A percentile compares a stretch with the other conserved stretches of the same genome.
Evolutionary conservation across 2,888 invertebrate genomes (phyloP).

Genomic region (Ormyrus nitidulus): DNA sequence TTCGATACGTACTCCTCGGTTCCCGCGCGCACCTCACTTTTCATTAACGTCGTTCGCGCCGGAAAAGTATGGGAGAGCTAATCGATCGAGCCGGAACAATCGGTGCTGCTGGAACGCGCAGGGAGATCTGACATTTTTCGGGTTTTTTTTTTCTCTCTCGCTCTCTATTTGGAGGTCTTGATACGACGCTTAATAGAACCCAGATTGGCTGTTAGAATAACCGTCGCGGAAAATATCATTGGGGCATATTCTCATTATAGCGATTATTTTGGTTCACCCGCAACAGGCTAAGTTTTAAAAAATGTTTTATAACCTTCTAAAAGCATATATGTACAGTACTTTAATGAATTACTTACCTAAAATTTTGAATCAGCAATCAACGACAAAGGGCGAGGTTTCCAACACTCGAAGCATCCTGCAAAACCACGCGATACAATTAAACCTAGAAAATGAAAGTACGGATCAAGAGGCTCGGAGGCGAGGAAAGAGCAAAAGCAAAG

Average conservation of each 20-base stretch:
- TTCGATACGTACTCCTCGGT: too few species aligned
- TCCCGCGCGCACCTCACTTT: neutral
- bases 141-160: too few species aligned
- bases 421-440: conserved; percentile 4
- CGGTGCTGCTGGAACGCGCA: neutral
- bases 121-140: neutral
- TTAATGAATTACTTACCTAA: neutral
- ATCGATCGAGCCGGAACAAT: neutral
- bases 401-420: neutral
- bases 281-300: too few species aligned
- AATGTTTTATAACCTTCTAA: too few species aligned
- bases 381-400: conserved; percentile 2
- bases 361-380: conserved; percentile 5
- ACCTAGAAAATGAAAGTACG: conserved; percentile 33
- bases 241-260: too few species aligned
- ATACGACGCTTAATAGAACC: too few species aligned
- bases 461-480: neutral
- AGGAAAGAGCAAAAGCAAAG: neutral
- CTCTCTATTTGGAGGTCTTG: too few species aligned
- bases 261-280: too few species aligned
- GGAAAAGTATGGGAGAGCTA: neutral
- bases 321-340: neutral
- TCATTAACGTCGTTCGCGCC: neutral
- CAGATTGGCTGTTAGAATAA: too few species aligned
- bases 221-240: too few species aligned